A percentile compares a stretch with the other conserved stretches of the same genome.
Evolutionary conservation across 2,888 invertebrate species (phyloP).

Genomic region (Coecobrya sp.): DNA sequence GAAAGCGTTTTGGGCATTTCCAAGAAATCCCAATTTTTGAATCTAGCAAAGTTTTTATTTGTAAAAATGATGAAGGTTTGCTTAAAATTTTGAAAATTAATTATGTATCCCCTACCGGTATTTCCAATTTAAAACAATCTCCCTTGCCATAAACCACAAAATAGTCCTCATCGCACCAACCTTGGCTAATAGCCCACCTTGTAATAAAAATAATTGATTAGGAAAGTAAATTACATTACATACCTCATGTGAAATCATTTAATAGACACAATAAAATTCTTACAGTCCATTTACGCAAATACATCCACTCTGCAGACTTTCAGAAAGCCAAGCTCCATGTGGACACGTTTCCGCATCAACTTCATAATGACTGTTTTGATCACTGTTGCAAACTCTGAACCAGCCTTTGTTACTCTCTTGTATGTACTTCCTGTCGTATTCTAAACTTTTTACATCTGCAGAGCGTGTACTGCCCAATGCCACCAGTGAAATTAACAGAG

Average conservation of each 20-base stretch:
- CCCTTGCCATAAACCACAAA: conserved; percentile 68
- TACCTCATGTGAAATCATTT: background rate
- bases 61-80: background rate
- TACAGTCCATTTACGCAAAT: conserved; percentile 81
- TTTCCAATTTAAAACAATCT: conserved; percentile 75
- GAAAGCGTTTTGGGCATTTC: conserved; percentile 72
- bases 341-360: conserved; percentile 76
- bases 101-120: conserved; percentile 23
- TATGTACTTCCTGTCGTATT: background rate
- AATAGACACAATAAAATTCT: background rate
- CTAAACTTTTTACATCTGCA: background rate
- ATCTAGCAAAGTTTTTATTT: conserved; percentile 58
- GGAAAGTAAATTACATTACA: no score
- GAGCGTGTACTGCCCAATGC: background rate
- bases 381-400: conserved; percentile 64
- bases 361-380: conserved; percentile 51
- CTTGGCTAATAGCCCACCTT: conserved; percentile 79
- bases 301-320: conserved; percentile 50
- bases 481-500: background rate
- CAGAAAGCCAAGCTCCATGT: conserved; percentile 77
- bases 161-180: conserved; percentile 82
- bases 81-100: background rate
- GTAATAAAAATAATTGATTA: background rate
- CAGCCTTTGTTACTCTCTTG: conserved; percentile 60
- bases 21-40: conserved; percentile 75